phyloP scores from a whole-genome alignment of 2,113 vertebrate genomes.

The human (Homo sapiens) region DNA sequence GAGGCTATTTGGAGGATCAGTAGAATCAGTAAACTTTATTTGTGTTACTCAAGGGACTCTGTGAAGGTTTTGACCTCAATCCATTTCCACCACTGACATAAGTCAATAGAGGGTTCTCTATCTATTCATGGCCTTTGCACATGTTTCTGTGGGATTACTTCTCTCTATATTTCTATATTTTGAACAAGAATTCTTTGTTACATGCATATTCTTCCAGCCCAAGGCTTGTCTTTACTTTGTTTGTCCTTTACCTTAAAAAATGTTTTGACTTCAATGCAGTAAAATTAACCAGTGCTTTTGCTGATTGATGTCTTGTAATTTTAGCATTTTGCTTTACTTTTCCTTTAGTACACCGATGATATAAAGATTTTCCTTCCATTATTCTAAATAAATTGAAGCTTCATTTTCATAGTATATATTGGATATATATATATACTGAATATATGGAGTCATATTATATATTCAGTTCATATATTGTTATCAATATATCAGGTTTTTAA shows the following conservation, averaged over 20 bases:
- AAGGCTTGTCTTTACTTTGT: not conserved
- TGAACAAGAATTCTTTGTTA: not conserved
- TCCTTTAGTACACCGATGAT: not conserved
- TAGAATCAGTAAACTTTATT: not conserved
- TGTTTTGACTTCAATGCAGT: not conserved
- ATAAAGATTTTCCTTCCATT: not conserved
- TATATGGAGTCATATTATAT: too few species aligned
- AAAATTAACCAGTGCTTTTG: not conserved
- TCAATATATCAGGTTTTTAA: not conserved
- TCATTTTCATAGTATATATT: not conserved
- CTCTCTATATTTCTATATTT: not conserved
- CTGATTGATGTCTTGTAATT: not conserved
- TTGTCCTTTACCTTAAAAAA: not conserved
- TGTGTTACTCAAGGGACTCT: not conserved
- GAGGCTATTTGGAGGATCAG: not conserved
- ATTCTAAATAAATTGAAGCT: not conserved
- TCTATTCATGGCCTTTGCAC: not conserved
- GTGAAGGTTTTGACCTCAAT: not conserved
- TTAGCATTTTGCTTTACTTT: not conserved
- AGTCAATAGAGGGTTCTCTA: not conserved
- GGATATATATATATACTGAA: too few species aligned
- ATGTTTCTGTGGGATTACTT: not conserved
- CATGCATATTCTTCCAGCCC: not conserved
- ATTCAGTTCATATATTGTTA: not conserved
- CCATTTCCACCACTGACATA: not conserved